These are phyloP conservation scores for Panopea generosa DNA, from an alignment of 2,888 invertebrate genomes.

Conservation along the genomic window DNA sequence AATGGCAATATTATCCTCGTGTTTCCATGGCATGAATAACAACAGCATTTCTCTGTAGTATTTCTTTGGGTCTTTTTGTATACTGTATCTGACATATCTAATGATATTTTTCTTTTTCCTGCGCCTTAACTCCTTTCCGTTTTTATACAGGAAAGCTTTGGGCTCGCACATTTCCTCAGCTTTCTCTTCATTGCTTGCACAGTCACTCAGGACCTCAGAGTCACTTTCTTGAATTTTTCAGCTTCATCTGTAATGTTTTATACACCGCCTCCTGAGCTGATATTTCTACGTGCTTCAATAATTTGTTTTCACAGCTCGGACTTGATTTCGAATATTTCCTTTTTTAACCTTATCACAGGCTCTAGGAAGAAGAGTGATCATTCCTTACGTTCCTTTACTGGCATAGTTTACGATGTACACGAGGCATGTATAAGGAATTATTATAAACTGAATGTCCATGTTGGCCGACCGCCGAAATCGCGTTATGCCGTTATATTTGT, in stretches of 20 bases:
- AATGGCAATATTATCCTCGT: slow-evolving; percentile 46
- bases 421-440: slow-evolving; percentile 48
- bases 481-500: too few relatives aligned
- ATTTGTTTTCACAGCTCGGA: slow-evolving; percentile 53
- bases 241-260: slow-evolving; percentile 52
- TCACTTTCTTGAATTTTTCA: slow-evolving; percentile 15
- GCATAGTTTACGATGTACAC: slow-evolving; percentile 58
- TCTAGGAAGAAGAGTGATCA: slow-evolving; percentile 36
- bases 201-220: slow-evolving; percentile 10
- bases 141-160: too few relatives aligned
- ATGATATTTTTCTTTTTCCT: too few relatives aligned
- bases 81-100: not conserved
- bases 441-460: slow-evolving; percentile 59
- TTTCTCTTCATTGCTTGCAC: slow-evolving; percentile 24
- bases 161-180: slow-evolving; percentile 32
- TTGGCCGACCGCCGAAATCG: slow-evolving; percentile 57
- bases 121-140: too few relatives aligned
- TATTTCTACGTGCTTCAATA: slow-evolving; percentile 51
- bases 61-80: slow-evolving; percentile 57
- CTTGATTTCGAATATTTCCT: slow-evolving; percentile 45
- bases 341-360: slow-evolving; percentile 45
- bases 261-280: slow-evolving; percentile 58
- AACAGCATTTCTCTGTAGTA: slow-evolving; percentile 54
- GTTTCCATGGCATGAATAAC: slow-evolving; percentile 75
- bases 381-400: slow-evolving; percentile 15